These are phyloP conservation scores for Sarcophaga caerulescens DNA, from an alignment of 2,888 invertebrate genomes.

Conservation along the genomic window DNA sequence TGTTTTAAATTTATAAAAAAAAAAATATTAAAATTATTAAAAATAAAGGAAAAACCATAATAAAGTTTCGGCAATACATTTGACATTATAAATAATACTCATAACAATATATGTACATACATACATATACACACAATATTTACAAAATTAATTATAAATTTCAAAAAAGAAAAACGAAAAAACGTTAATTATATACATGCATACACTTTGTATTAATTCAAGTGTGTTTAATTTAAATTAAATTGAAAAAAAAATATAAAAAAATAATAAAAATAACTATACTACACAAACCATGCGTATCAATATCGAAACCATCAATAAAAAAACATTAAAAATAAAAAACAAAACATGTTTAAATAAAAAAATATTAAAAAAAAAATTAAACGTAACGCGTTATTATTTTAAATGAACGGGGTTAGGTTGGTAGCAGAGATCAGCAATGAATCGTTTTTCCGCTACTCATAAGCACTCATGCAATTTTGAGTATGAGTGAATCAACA, in stretches of 20 bases:
- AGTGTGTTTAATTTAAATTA: conserved; percentile 5
- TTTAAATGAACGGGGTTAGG: neutral
- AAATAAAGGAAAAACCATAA: neutral
- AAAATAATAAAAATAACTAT: conserved; percentile 34
- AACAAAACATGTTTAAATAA: conserved; percentile 45
- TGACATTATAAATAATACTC: too few relatives aligned
- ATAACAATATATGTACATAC: too few relatives aligned
- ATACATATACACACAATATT: too few relatives aligned
- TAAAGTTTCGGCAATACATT: neutral
- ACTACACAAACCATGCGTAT: conserved; percentile 50
- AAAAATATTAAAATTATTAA: neutral
- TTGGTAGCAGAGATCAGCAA: too few relatives aligned
- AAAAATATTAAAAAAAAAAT: conserved; percentile 21
- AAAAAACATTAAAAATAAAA: conserved; percentile 28
- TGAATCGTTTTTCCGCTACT: too few relatives aligned
- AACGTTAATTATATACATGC: neutral
- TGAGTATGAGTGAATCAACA: too few relatives aligned
- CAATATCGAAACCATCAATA: conserved; percentile 47
- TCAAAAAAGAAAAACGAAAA: neutral
- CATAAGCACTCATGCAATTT: too few relatives aligned
- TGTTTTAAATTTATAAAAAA: conserved; percentile 15
- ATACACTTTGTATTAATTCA: neutral
- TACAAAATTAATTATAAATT: neutral
- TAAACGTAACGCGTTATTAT: neutral
- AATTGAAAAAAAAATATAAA: conserved; percentile 20